Evolutionary conservation across 1,140 invertebrate genomes (phyloP), one percentile per base, ranked within the genome.

Genomic region (Pygmarrhopalites habei): DNA sequence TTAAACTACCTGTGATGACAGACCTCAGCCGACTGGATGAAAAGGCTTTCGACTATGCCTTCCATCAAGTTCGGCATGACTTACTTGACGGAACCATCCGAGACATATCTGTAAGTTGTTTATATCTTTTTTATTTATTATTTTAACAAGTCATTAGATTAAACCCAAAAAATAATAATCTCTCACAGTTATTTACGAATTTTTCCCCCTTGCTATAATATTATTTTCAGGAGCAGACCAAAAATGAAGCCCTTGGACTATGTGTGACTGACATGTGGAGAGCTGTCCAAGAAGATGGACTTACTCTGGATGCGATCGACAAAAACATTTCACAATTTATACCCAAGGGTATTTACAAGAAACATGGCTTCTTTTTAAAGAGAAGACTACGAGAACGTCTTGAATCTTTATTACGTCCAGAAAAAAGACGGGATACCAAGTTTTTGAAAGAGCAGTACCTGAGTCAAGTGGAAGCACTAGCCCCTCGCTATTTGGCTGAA

Each of bases 241-340:
- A 86, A 74, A 76, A 82, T 51, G 84, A 89, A 76, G 77, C 90
- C 0, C 77, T 91, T 47, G 90, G 90, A 0, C 77, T 94, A 39
- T 87, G 87, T 12, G 88, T 91, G 39, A 82, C 85, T 60, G 89
- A 92, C 75, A 92, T 92, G 88, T 79, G 76, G 41, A 77, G 86
- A 67, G 84, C 85, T 15, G 86, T 88, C 75, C 72, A 86, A 19
- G 88, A 91, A 73, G 83, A 87, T 68, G 80, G 82, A 60, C 73
- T 83, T 47, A 73, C 79, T 15, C 75, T 78, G 23, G 83, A 86
- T 67, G 78, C 80, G 58, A 82, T 92, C 4, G 82, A 87, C 72
- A 82, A 80, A 62, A 83, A 89, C 63, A 90, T 88, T 63, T 88
- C 86, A 73, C 85, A 85, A 65, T 92, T 86, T 77, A 83, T 92